phyloP scores from a whole-genome alignment of 1,140 invertebrate species.

The Pseudobourletiella spinata region DNA sequence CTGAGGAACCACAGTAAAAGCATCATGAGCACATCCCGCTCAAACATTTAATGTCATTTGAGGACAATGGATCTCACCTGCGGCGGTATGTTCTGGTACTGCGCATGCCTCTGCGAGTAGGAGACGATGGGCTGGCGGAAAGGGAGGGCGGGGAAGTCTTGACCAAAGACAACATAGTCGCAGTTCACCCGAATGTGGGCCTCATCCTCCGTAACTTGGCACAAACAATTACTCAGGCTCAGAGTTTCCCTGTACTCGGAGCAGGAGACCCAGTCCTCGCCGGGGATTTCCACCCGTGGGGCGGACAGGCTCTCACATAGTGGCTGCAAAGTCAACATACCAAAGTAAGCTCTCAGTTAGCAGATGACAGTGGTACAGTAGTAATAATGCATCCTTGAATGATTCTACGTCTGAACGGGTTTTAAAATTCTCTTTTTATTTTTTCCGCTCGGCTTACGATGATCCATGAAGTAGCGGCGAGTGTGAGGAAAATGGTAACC shows the following conservation, averaged over 20 bases:
- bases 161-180: constrained; percentile 67
- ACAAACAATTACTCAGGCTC: constrained; percentile 26
- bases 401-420: no score
- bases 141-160: constrained; percentile 61
- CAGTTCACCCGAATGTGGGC: constrained; percentile 48
- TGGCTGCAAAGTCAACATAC: no score
- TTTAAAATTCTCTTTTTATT: no score
- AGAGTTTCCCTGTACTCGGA: constrained; percentile 23
- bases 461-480: no score
- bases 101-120: constrained; percentile 64
- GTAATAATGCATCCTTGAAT: no score
- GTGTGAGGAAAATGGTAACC: no score
- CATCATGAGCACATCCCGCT: not conserved
- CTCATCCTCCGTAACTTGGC: constrained; percentile 20
- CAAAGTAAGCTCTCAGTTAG: no score
- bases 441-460: no score
- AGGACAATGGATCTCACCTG: constrained; percentile 43
- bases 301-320: no score
- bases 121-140: constrained; percentile 62
- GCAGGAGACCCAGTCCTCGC: constrained; percentile 32
- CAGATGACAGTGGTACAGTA: no score
- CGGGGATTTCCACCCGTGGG: constrained; percentile 1
- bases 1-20: constrained; percentile 36
- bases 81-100: constrained; percentile 66
- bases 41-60: not conserved